phyloP scores from a whole-genome alignment of 1,140 invertebrate species.

The Holcopasites calliopsidis region DNA sequence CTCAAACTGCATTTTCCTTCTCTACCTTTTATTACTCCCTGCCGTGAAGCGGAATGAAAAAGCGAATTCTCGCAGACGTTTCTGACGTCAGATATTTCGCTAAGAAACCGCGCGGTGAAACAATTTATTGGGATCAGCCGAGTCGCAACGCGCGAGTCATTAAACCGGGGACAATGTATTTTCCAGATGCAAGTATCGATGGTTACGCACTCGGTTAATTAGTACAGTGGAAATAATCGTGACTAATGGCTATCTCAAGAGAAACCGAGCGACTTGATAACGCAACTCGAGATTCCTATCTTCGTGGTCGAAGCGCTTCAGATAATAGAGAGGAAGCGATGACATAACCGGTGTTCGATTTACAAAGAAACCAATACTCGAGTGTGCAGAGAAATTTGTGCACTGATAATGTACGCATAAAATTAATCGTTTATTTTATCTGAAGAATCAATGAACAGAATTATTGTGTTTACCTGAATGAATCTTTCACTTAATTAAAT shows the following conservation, averaged over 20 bases:
- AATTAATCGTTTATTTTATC: too few relatives aligned
- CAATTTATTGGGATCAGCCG: background rate
- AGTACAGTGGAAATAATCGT: conserved; percentile 15
- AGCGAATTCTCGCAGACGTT: background rate
- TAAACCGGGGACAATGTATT: background rate
- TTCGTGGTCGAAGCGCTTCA: background rate
- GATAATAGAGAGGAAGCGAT: background rate
- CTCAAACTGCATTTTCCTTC: background rate
- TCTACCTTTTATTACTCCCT: background rate
- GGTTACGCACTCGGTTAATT: conserved; percentile 30
- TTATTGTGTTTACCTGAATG: too few relatives aligned
- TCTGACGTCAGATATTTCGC: background rate
- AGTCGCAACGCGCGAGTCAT: background rate
- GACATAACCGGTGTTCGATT: background rate
- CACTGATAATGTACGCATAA: too few relatives aligned
- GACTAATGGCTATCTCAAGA: conserved; percentile 16
- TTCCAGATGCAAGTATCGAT: background rate
- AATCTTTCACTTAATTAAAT: too few relatives aligned
- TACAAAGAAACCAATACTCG: too few relatives aligned
- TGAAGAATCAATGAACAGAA: too few relatives aligned
- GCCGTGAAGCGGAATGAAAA: background rate
- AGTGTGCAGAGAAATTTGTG: too few relatives aligned
- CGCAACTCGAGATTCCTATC: conserved; percentile 21
- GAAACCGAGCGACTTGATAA: conserved; percentile 24
- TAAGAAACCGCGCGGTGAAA: too few relatives aligned